phyloP scores from a whole-genome alignment of 2,797 vertebrate species.

The Pitangus sulphuratus region DNA sequence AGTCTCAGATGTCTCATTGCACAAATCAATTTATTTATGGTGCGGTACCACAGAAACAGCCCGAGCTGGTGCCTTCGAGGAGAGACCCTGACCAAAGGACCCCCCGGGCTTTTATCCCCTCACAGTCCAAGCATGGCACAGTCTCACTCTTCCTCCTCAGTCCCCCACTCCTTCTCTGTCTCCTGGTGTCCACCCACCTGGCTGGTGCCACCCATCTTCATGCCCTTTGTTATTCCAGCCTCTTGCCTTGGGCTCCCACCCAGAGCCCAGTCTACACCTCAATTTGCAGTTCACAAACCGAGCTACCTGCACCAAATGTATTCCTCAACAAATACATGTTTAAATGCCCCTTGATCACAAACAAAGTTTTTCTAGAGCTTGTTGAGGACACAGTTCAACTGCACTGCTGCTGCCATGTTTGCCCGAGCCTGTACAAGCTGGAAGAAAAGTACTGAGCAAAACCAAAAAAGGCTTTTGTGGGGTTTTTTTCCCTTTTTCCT shows the following conservation, averaged over 20 bases:
- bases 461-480: not conserved
- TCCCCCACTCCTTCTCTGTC: not conserved
- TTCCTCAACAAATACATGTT: accelerated
- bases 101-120: not conserved
- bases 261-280: not conserved
- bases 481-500: not conserved
- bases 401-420: accelerated
- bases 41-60: not conserved
- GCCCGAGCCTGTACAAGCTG: not conserved
- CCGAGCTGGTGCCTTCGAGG: accelerated
- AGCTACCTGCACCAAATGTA: not conserved
- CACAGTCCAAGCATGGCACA: not conserved
- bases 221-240: not conserved
- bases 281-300: too few relatives aligned
- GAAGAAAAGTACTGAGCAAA: not conserved
- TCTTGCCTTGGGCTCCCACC: not conserved
- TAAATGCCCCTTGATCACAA: not conserved
- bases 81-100: not conserved
- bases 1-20: not conserved
- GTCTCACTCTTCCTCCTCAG: too few relatives aligned
- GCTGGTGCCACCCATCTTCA: accelerated
- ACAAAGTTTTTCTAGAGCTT: not conserved
- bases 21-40: not conserved
- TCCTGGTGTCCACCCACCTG: not conserved
- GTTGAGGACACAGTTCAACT: not conserved